These are phyloP conservation scores for Micromys minutus DNA, from an alignment of 2,113 vertebrate species.

Conservation along the genomic window DNA sequence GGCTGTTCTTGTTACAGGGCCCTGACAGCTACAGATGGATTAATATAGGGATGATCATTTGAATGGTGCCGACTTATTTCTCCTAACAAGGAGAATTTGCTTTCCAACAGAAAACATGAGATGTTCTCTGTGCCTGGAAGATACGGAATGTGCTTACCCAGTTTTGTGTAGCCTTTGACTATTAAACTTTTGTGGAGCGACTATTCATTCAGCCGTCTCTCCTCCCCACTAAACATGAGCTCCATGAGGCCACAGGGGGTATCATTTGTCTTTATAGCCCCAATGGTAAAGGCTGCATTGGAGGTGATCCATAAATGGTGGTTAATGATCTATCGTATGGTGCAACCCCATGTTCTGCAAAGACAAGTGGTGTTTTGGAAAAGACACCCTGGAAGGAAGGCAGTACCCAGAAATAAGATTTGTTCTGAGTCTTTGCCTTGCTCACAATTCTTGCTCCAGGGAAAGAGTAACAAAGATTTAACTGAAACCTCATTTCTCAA, in stretches of 20 bases:
- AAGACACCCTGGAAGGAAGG: conserved; percentile 32
- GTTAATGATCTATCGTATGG: background rate
- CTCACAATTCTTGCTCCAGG: background rate
- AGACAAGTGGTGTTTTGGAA: background rate
- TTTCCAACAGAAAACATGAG: conserved; percentile 33
- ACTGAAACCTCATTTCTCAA: conserved; percentile 6
- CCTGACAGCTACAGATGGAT: conserved; percentile 18
- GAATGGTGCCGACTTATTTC: conserved; percentile 45
- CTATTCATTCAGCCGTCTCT: conserved; percentile 32
- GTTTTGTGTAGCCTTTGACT: background rate
- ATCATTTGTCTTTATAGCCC: background rate
- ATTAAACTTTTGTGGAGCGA: conserved; percentile 1
- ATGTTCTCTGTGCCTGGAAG: background rate
- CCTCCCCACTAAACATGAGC: background rate
- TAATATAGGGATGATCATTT: conserved; percentile 45
- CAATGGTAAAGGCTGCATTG: background rate
- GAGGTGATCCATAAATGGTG: background rate
- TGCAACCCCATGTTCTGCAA: background rate
- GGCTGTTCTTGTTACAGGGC: conserved; percentile 17
- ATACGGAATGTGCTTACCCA: background rate
- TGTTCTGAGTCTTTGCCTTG: conserved; percentile 26
- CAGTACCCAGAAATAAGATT: conserved; percentile 9
- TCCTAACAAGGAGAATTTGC: conserved; percentile 44
- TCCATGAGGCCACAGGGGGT: background rate
- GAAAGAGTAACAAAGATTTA: conserved; percentile 48